phyloP scores from a whole-genome alignment of 2,113 vertebrate species.

The Calyptommatus sinebrachiatus region DNA sequence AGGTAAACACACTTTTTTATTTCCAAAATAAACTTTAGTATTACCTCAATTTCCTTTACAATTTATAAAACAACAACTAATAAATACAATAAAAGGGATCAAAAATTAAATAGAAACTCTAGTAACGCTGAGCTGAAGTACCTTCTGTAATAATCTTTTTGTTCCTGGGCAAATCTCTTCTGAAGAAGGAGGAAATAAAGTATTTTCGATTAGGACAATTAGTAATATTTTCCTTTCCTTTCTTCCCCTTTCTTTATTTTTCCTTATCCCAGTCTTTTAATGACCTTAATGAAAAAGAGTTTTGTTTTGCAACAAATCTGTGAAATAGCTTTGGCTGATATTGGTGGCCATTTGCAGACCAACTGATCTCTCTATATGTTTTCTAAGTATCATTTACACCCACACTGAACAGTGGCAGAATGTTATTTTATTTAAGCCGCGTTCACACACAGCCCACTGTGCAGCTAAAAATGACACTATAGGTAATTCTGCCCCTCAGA shows the following conservation, averaged over 20 bases:
- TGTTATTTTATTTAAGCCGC: no score
- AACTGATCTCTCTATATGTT: background rate
- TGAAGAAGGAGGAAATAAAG: background rate
- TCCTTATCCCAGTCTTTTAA: no score
- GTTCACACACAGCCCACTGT: no score
- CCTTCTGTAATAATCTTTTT: background rate
- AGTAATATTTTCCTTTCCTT: background rate
- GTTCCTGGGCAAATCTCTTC: background rate
- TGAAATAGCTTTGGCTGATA: background rate
- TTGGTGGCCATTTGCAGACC: background rate
- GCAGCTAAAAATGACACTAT: no score
- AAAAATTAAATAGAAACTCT: background rate
- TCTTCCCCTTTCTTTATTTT: background rate
- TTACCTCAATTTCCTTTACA: background rate
- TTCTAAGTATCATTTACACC: background rate
- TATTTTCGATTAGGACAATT: background rate
- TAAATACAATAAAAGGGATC: background rate
- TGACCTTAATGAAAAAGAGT: background rate
- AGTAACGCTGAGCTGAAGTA: background rate
- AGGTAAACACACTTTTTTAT: background rate
- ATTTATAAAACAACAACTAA: background rate
- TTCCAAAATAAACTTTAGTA: background rate
- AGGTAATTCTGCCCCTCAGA: no score
- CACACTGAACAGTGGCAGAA: background rate
- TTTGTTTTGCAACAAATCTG: background rate